Percentiles rank a stretch among this genome's conserved stretches.
phyloP scores from a whole-genome alignment of 2,113 vertebrate species.

The Oxyura jamaicensis region DNA sequence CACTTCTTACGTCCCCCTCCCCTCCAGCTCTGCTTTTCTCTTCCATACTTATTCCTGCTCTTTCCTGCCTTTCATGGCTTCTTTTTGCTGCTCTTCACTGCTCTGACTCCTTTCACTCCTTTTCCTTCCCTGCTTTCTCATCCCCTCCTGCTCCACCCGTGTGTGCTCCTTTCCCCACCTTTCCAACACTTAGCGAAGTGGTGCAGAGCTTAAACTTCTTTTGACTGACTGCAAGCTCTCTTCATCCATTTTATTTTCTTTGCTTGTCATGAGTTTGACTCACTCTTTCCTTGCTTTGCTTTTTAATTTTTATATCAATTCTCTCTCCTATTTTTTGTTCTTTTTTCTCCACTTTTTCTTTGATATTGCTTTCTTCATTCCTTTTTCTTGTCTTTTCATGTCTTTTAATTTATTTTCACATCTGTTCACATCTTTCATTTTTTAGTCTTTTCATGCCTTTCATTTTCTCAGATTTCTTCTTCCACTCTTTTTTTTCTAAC shows the following conservation, averaged over 20 bases:
- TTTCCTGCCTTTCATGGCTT: background rate
- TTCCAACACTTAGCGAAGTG: background rate
- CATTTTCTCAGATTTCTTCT: background rate
- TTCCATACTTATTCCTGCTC: background rate
- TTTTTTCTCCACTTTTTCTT: background rate
- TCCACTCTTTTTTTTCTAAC: background rate
- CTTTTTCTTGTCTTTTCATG: background rate
- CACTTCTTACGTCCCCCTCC: background rate
- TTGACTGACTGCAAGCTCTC: background rate
- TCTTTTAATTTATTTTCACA: background rate
- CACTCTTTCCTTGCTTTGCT: background rate
- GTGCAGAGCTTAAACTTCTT: background rate
- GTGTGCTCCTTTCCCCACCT: background rate
- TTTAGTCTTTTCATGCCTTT: background rate
- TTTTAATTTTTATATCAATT: background rate
- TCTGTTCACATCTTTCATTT: background rate
- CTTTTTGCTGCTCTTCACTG: background rate
- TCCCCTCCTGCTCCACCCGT: background rate
- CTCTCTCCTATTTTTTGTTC: background rate
- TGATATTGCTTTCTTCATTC: background rate
- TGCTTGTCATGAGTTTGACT: background rate
- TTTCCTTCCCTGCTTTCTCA: background rate
- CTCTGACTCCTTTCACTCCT: background rate
- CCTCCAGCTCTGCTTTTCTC: background rate
- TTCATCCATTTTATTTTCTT: background rate